These are phyloP conservation scores for Archips xylosteana DNA, from an alignment of 2,888 invertebrate species.

Conservation along the genomic window DNA sequence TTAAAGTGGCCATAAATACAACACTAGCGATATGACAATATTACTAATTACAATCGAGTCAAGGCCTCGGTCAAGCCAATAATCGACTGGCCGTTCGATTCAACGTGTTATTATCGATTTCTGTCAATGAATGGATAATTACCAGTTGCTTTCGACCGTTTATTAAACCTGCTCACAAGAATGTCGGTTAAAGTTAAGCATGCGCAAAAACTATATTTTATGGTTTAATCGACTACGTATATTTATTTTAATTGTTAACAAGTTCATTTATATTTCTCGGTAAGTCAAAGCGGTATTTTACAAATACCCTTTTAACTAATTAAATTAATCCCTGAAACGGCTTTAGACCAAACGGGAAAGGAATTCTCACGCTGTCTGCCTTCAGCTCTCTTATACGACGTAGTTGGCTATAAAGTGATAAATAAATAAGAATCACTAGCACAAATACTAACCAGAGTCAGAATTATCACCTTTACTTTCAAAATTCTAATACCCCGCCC, in stretches of 20 bases:
- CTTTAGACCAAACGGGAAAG: too few relatives aligned
- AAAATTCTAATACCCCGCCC: too few relatives aligned
- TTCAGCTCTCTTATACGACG: too few relatives aligned
- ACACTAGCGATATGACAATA: constrained; percentile 29
- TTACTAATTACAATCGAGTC: constrained; percentile 53
- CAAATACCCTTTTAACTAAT: neutral
- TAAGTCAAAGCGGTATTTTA: neutral
- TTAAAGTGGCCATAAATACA: constrained; percentile 15
- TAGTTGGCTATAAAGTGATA: too few relatives aligned
- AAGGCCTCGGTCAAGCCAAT: constrained; percentile 45
- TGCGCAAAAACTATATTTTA: neutral
- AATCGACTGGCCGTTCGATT: constrained; percentile 23
- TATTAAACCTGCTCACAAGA: constrained; percentile 21
- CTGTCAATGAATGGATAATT: constrained; percentile 38
- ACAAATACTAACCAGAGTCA: too few relatives aligned
- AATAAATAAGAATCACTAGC: neutral
- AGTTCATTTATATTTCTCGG: neutral
- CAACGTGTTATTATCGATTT: constrained; percentile 30
- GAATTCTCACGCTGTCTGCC: too few relatives aligned
- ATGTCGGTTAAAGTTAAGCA: constrained; percentile 19
- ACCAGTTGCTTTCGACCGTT: constrained; percentile 21
- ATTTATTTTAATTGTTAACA: neutral
- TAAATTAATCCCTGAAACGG: neutral
- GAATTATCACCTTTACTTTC: neutral
- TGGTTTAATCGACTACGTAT: neutral